Percentiles rank a stretch among this genome's conserved stretches.
Conservation (phyloP, 2,888 invertebrate species). For the Morpho helenor region DNA sequence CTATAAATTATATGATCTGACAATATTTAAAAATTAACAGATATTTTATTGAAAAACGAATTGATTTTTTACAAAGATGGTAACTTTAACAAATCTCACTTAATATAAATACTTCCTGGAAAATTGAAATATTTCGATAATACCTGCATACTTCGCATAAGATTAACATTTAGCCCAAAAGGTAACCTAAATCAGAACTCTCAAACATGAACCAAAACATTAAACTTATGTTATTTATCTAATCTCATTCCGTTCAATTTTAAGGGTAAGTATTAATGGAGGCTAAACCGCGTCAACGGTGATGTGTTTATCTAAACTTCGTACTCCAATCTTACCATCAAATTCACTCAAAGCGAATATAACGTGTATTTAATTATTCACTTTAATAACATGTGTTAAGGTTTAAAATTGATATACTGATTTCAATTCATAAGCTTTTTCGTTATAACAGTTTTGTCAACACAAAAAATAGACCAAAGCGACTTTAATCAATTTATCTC, state of each 20-base stretch:
- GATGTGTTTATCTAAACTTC: conserved; percentile 24
- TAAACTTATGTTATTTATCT: background rate
- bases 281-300: conserved; percentile 23
- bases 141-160: too few species aligned
- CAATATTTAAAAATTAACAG: too few species aligned
- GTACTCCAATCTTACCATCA: conserved; percentile 13
- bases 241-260: conserved; percentile 1
- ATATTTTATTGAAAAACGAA: too few species aligned
- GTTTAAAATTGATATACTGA: conserved; percentile 5
- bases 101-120: too few species aligned
- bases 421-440: conserved; percentile 15
- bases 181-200: too few species aligned
- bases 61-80: too few species aligned
- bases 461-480: conserved; percentile 24
- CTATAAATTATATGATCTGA: too few species aligned
- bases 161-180: too few species aligned
- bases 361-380: background rate
- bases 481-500: conserved; percentile 34
- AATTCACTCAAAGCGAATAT: conserved; percentile 12
- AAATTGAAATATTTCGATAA: too few species aligned
- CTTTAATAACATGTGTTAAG: conserved; percentile 5
- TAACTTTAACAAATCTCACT: too few species aligned
- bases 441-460: conserved; percentile 14
- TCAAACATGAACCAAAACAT: background rate
- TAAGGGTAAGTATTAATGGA: conserved; percentile 21